These are phyloP conservation scores for Epirrita christyi DNA, from an alignment of 2,888 invertebrate species.

Conservation along the genomic window DNA sequence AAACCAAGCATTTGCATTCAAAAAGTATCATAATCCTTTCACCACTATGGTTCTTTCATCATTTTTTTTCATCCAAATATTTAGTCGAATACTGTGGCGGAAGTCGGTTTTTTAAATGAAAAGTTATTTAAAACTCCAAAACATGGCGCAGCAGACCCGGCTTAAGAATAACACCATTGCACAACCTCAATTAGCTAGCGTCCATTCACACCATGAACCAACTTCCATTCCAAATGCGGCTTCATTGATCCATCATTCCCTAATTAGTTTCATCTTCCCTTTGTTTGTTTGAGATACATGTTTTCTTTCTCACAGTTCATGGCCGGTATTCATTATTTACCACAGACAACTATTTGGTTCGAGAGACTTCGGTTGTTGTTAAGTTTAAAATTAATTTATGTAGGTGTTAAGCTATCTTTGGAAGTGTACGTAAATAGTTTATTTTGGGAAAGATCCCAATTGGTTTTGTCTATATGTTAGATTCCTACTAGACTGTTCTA, in stretches of 20 bases:
- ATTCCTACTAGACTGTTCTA: background rate
- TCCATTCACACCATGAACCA: background rate
- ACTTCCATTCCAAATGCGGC: constrained; percentile 37
- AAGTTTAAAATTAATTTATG: constrained; percentile 10
- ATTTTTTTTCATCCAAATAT: too few species aligned
- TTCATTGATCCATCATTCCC: constrained; percentile 44
- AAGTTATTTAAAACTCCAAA: too few species aligned
- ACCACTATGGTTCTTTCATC: too few species aligned
- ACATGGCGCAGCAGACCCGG: too few species aligned
- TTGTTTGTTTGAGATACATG: constrained; percentile 58
- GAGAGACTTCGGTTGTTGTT: constrained; percentile 1
- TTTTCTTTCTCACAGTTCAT: constrained; percentile 49
- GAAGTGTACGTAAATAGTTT: background rate
- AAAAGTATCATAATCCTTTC: too few species aligned
- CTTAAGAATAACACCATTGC: too few species aligned
- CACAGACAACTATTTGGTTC: constrained; percentile 13
- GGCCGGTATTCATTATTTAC: constrained; percentile 28
- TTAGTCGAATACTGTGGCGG: too few species aligned
- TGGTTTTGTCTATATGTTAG: background rate
- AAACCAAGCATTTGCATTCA: too few species aligned
- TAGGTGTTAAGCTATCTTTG: background rate
- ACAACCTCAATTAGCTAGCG: background rate
- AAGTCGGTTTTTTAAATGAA: too few species aligned
- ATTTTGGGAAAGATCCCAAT: background rate
- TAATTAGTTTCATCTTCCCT: constrained; percentile 31